phyloP scores from a whole-genome alignment of 1,140 invertebrate genomes.

The Drosophila santomea region DNA sequence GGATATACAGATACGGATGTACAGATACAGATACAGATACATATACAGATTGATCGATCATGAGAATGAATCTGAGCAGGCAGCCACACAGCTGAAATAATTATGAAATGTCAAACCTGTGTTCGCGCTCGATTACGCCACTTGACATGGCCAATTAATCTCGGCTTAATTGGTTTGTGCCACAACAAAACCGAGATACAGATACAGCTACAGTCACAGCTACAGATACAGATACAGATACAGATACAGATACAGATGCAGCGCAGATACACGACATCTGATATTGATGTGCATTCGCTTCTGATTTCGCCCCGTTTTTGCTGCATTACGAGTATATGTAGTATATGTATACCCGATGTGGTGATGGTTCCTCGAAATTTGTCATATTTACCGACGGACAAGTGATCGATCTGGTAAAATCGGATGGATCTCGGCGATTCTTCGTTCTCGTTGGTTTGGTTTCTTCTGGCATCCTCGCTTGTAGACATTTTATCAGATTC shows the following conservation, averaged over 20 bases:
- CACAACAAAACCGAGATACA: slow-evolving; percentile 60
- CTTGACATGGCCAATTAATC: slow-evolving; percentile 83
- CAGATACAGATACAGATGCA: slow-evolving; percentile 24
- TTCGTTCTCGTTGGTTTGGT: slow-evolving; percentile 14
- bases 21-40: slow-evolving; percentile 17
- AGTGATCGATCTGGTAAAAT: slow-evolving; percentile 63
- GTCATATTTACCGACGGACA: slow-evolving; percentile 76
- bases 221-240: slow-evolving; percentile 16
- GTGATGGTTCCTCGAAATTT: slow-evolving; percentile 65
- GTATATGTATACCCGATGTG: not conserved
- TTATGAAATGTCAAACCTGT: slow-evolving; percentile 84
- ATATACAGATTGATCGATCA: slow-evolving; percentile 73
- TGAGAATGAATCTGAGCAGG: slow-evolving; percentile 25
- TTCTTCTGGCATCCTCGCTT: slow-evolving; percentile 53
- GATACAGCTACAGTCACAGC: slow-evolving; percentile 26
- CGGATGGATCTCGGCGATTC: slow-evolving; percentile 4
- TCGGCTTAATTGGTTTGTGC: slow-evolving; percentile 82
- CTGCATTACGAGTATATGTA: not conserved
- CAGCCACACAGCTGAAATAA: slow-evolving; percentile 69
- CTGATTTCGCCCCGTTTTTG: slow-evolving; percentile 66
- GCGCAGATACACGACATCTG: slow-evolving; percentile 44
- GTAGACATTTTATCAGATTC: slow-evolving; percentile 83
- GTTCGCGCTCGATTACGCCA: slow-evolving; percentile 83
- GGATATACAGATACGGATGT: not conserved
- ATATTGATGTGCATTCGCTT: slow-evolving; percentile 73